These are phyloP conservation scores for Pseudoatta argentina DNA, from an alignment of 1,140 invertebrate species.

Conservation along the genomic window DNA sequence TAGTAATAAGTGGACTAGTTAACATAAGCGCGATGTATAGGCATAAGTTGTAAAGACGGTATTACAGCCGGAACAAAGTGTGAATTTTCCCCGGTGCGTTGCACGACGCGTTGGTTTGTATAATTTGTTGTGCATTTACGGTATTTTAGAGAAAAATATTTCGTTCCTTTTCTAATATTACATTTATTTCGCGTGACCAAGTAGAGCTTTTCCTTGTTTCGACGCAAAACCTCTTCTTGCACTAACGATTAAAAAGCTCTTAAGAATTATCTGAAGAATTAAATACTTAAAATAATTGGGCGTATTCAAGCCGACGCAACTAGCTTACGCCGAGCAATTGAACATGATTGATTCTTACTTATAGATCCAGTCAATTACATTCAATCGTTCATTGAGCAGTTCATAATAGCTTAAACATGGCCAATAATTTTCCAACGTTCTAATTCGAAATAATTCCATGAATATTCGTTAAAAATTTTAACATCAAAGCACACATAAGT, in stretches of 20 bases:
- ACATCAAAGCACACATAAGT: background rate
- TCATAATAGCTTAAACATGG: too few relatives aligned
- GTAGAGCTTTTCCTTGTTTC: background rate
- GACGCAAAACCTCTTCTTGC: background rate
- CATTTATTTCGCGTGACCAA: background rate
- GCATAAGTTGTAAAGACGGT: background rate
- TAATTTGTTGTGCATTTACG: background rate
- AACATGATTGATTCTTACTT: too few relatives aligned
- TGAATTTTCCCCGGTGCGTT: constrained; percentile 30
- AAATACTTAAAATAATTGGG: too few relatives aligned
- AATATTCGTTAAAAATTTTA: background rate
- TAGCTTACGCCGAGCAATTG: too few relatives aligned
- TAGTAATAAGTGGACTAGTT: constrained; percentile 61
- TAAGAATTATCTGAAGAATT: background rate
- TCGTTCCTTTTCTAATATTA: too few relatives aligned
- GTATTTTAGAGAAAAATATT: background rate
- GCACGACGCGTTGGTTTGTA: background rate
- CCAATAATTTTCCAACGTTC: background rate
- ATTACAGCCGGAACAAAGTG: constrained; percentile 38
- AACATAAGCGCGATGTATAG: constrained; percentile 50
- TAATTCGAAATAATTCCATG: background rate
- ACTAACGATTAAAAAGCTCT: background rate
- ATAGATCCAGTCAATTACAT: too few relatives aligned
- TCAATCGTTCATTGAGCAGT: too few relatives aligned
- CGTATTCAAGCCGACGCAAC: too few relatives aligned